Conservation (phyloP, 2,797 vertebrate genomes). For the Cossypha dichroa region DNA sequence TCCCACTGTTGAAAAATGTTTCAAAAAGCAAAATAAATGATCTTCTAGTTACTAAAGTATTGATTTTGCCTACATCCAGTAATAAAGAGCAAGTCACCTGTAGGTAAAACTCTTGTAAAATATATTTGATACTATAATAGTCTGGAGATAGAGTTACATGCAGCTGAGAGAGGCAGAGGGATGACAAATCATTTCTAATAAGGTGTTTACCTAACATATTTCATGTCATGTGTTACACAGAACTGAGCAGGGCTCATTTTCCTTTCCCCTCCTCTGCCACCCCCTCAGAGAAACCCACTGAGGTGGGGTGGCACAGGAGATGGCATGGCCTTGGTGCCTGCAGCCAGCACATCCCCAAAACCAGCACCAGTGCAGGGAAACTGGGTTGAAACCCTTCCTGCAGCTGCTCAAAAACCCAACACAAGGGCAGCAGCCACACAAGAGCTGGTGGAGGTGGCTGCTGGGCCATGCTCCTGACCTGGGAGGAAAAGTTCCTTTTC, state of each 20-base stretch:
- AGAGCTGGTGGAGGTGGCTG: not conserved
- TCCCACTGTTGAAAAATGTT: slow-evolving; percentile 82
- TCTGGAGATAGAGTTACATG: slow-evolving; percentile 80
- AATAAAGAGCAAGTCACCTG: slow-evolving; percentile 86
- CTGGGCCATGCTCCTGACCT: not conserved
- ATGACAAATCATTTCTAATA: slow-evolving; percentile 77
- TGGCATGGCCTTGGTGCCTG: not conserved
- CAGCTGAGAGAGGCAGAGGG: slow-evolving; percentile 67
- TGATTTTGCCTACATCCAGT: slow-evolving; percentile 84
- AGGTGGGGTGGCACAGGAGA: not conserved
- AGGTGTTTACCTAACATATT: slow-evolving; percentile 65
- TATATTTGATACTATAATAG: slow-evolving; percentile 86
- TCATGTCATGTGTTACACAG: not conserved
- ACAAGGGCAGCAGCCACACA: not conserved
- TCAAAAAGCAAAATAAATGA: slow-evolving; percentile 84
- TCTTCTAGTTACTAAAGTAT: slow-evolving; percentile 81
- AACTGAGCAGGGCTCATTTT: not conserved
- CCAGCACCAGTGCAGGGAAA: not conserved
- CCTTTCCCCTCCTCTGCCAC: not conserved
- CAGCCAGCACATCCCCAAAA: not conserved
- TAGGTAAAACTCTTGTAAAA: slow-evolving; percentile 87
- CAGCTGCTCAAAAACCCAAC: not conserved
- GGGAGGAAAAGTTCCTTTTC: not conserved
- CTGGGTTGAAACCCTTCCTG: accelerated
- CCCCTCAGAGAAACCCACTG: not conserved